Evolutionary conservation across 2,888 invertebrate genomes (phyloP), one percentile per base, ranked within the genome.

Genomic region (Merodon equestris): DNA sequence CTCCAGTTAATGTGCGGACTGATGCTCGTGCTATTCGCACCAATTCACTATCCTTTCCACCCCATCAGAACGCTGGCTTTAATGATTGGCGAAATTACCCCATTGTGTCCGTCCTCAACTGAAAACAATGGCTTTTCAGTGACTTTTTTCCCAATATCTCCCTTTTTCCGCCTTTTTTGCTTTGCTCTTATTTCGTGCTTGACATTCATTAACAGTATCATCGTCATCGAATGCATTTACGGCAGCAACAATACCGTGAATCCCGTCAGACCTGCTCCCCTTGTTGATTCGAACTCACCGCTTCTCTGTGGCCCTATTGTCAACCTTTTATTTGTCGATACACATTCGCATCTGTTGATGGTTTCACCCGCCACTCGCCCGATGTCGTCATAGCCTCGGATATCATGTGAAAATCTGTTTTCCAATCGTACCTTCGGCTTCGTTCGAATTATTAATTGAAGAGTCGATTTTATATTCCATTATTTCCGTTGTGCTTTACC

Each of bases 161-260:
- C 27, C 2, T 27, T 27, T 27, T 27, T 27, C 27, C 27, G 2
- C 27, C 27, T 56, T 19, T 17, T 18, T 58, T 68, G 10, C 1
- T 27, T 45, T 45, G n/a, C 15, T 15, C 9, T 14, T 45, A n/a
- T 45, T 15, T 15, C 57, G 61, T 45, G 64, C 70, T 64, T 64
- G 79, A 64, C 74, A 79, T 79, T 79, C 68, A 79, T 79, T 74
- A 74, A 79, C 64, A 79, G 74, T 79, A 74, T 79, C 79, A 64
- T 68, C 74, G 50, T 50, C 63, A 34, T 7, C 57, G 45, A 14
- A 27, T 27, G 27, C 53, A 72, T 66, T 68, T 63, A 48, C 63
- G 63, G 40, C 63, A 13, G 54, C 4, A 50, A 36, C 58, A 61
- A 38, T 14, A 15, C 44, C 44, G 4, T n/a, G 47, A 53, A 14